These are phyloP conservation scores for Triplophysa rosa DNA, from an alignment of 2,113 vertebrate genomes.

Conservation along the genomic window DNA sequence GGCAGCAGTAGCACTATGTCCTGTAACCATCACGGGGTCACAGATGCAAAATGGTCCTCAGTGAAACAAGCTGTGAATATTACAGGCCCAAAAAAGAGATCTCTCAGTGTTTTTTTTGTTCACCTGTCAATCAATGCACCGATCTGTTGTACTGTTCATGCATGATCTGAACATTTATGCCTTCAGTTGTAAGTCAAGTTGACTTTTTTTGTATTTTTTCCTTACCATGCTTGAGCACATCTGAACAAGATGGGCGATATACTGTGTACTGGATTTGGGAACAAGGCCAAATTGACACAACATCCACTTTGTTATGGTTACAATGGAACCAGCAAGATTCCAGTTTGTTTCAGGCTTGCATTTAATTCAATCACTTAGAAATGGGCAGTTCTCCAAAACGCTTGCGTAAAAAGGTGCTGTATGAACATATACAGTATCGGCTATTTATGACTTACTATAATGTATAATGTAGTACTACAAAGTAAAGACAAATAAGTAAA, in stretches of 20 bases:
- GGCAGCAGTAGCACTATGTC: conserved; percentile 15
- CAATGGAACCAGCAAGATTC: conserved; percentile 13
- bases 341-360: conserved; percentile 16
- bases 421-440: conserved; percentile 21
- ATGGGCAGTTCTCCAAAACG: conserved; percentile 31
- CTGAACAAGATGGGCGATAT: neutral
- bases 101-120: neutral
- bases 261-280: neutral
- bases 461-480: conserved; percentile 17
- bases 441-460: conserved; percentile 4
- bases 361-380: conserved; percentile 11
- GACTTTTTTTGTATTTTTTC: neutral
- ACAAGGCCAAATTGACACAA: neutral
- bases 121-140: conserved; percentile 2
- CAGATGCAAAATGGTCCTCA: neutral
- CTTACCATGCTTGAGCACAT: neutral
- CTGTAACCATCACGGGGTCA: conserved; percentile 50
- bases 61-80: conserved; percentile 8
- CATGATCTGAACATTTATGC: neutral
- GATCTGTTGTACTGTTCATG: neutral
- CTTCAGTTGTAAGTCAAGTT: neutral
- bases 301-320: conserved; percentile 36
- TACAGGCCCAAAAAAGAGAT: conserved; percentile 2
- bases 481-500: conserved; percentile 1
- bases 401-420: conserved; percentile 43